Percentiles rank a stretch among this genome's conserved stretches.
phyloP scores from a whole-genome alignment of 2,797 vertebrate genomes.

The Lepilemur ruficaudatus region DNA sequence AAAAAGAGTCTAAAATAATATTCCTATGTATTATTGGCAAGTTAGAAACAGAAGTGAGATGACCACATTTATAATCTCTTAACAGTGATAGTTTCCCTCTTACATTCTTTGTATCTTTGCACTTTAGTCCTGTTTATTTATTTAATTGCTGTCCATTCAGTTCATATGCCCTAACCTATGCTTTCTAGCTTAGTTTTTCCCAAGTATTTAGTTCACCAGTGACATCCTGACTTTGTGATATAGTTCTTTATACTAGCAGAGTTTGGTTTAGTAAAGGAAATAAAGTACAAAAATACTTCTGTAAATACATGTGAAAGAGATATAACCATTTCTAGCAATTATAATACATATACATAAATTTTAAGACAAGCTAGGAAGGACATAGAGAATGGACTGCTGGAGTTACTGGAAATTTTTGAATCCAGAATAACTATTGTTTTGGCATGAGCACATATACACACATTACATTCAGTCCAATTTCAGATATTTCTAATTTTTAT shows the following conservation, averaged over 20 bases:
- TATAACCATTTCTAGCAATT: neutral
- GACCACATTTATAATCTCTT: neutral
- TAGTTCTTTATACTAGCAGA: neutral
- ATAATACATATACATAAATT: neutral
- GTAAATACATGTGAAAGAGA: neutral
- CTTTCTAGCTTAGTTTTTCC: conserved; percentile 34
- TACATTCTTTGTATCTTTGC: neutral
- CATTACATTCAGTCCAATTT: neutral
- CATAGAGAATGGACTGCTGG: neutral
- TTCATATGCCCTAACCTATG: neutral
- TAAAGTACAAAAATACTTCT: neutral
- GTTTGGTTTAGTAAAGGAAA: conserved; percentile 21
- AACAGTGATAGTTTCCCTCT: neutral
- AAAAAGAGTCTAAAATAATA: neutral
- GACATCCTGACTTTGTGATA: neutral
- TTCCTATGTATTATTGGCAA: neutral
- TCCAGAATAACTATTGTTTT: neutral
- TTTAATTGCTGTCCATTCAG: neutral
- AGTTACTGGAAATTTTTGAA: neutral
- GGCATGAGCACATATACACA: neutral
- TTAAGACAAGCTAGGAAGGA: neutral
- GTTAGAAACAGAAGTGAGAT: neutral
- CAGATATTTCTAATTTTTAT: conserved; percentile 22
- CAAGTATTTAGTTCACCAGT: neutral
- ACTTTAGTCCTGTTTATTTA: neutral